phyloP scores from a whole-genome alignment of 2,113 vertebrate genomes.

The Labeo catla region DNA sequence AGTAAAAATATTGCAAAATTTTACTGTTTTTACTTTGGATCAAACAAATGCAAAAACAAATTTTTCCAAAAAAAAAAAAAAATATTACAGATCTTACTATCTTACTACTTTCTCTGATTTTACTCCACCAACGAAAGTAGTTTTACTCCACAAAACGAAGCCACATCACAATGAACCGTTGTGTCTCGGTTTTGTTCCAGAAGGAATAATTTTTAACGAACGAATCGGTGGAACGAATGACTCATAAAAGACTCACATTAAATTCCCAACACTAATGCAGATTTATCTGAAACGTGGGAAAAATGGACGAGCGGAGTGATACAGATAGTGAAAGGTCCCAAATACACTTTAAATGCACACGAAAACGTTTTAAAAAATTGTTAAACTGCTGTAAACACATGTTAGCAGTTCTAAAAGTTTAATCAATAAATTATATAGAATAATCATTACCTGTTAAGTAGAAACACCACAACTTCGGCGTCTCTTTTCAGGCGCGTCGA shows the following conservation, averaged over 20 bases:
- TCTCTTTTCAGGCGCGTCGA: neutral
- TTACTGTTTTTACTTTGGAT: too few relatives aligned
- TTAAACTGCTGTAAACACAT: neutral
- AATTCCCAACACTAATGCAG: neutral
- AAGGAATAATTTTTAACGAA: neutral
- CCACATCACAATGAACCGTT: neutral
- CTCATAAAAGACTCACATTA: neutral
- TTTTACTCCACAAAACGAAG: neutral
- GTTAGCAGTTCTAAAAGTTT: neutral
- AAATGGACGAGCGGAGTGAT: neutral
- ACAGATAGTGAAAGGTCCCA: neutral
- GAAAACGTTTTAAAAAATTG: neutral
- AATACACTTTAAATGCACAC: too few relatives aligned
- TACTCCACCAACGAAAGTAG: neutral
- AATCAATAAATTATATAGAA: neutral
- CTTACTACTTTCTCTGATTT: neutral
- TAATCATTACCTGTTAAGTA: neutral
- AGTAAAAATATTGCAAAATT: too few relatives aligned
- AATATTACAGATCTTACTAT: too few relatives aligned
- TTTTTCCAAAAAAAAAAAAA: too few relatives aligned
- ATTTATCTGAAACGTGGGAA: neutral
- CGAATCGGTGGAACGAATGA: neutral
- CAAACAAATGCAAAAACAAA: too few relatives aligned
- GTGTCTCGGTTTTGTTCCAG: neutral
- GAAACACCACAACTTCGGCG: neutral